Base-by-base conservation (phyloP, 2,888 invertebrate genomes). In the Catocala sponsa region DNA sequence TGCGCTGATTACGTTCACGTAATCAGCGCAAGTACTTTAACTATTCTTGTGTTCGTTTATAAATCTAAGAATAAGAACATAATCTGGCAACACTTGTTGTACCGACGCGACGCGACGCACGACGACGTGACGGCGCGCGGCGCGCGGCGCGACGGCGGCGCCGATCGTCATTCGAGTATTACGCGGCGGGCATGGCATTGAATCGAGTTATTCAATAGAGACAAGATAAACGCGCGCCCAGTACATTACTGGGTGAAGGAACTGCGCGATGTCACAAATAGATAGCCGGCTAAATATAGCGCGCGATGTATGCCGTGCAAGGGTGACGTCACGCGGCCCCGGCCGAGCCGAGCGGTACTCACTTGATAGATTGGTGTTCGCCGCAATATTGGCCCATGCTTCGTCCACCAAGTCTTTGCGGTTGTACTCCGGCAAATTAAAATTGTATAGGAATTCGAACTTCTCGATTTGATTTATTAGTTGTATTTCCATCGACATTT, bases 391-490 rank as follows among this genome's bases (percentile, higher is more conserved):
- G 4, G 66, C 55, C 84, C 84, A 84, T 25, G 81, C 82, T 25
- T 81, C 81, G 9, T 84, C 84, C 0, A 76, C 69, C 48, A 81
- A 61, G 52, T 84, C 84, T 58, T 84, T 84, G 11, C 82, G 74
- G 57, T 81, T 84, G 53, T 84, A 84, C 44, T 82, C 83, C 4
- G 81, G 82, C 43, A 83, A 35, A 52, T 70, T 72, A 50, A 67
- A 79, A 56, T 84, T 84, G 58, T 84, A 84, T 7, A 84, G 68
- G 48, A 79, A 80, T 53, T 78, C 81, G 51, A 75, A 69, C 60
- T 82, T 77, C 55, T 84, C 76, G 41, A 84, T 82, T 62, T 84
- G 81, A 51, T 75, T 67, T 12, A 84, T 81, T 10, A 84, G 64
- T 55, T 74, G 76, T 58, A 84, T 75, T 79, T 83, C 84, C 46